Conservation (phyloP, 2,797 vertebrate genomes). For the Aulostomus chinensis region DNA sequence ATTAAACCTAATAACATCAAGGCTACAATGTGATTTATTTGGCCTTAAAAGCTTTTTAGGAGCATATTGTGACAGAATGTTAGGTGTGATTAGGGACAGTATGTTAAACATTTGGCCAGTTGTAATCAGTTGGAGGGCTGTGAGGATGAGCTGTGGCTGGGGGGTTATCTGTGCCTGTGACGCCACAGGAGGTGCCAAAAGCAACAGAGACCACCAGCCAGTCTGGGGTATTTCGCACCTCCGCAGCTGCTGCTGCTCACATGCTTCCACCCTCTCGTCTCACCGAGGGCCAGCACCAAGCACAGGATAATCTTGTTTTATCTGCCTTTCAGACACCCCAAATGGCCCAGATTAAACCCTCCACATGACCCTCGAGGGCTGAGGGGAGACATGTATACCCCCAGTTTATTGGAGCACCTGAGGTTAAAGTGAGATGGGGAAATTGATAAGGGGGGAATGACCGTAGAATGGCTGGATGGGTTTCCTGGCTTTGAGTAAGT, state of each 20-base stretch:
- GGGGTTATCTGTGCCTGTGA: conserved; percentile 58
- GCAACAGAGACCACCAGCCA: conserved; percentile 69
- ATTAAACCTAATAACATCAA: conserved; percentile 58
- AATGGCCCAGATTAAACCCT: conserved; percentile 78
- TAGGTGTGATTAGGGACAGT: conserved; percentile 66
- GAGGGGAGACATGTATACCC: conserved; percentile 71
- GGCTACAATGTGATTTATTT: conserved; percentile 55
- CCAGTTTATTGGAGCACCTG: conserved; percentile 71
- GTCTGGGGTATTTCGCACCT: conserved; percentile 76
- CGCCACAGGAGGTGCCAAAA: conserved; percentile 74
- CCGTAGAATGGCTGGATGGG: conserved; percentile 29
- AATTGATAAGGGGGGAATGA: conserved; percentile 68
- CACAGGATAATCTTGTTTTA: conserved; percentile 73
- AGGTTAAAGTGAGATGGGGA: conserved; percentile 76
- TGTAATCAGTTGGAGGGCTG: conserved; percentile 65
- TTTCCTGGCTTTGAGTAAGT: conserved; percentile 9
- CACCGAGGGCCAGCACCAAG: conserved; percentile 61
- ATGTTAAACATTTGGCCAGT: conserved; percentile 75
- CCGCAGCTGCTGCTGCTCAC: conserved; percentile 71
- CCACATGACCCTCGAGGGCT: conserved; percentile 61
- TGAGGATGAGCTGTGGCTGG: conserved; percentile 57
- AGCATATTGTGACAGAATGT: conserved; percentile 63
- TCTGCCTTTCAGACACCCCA: conserved; percentile 77
- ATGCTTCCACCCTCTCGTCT: conserved; percentile 65
- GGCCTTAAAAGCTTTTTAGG: conserved; percentile 57